Evolutionary conservation across 2,888 invertebrate species (phyloP).

Genomic region (Lasiommata megera): DNA sequence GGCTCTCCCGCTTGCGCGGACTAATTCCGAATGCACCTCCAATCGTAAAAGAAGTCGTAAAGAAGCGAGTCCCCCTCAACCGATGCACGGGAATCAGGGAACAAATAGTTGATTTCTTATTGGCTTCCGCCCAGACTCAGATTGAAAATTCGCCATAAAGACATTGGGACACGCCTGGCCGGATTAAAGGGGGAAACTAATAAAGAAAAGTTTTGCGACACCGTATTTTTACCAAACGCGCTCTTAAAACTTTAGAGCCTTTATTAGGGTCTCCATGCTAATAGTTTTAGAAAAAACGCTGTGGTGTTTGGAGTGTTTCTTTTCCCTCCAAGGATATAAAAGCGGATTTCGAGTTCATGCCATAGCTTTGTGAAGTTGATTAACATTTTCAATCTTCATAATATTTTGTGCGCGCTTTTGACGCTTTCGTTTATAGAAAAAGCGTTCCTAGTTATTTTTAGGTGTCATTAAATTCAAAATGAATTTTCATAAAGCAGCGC

Average conservation of each 20-base stretch:
- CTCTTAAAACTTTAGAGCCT: conserved; percentile 70
- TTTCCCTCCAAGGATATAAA: conserved; percentile 51
- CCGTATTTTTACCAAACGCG: conserved; percentile 77
- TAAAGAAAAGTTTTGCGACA: conserved; percentile 81
- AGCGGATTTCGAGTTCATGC: conserved; percentile 49
- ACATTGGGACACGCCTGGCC: conserved; percentile 78
- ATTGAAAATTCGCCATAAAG: conserved; percentile 81
- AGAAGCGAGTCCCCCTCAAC: conserved; percentile 74
- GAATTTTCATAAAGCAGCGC: conserved; percentile 6
- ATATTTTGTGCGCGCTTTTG: conserved; percentile 20
- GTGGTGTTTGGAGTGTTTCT: conserved; percentile 40
- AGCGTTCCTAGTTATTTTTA: conserved; percentile 27
- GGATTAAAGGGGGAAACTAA: conserved; percentile 80
- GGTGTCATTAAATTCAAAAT: conserved; percentile 22
- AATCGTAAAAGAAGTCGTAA: conserved; percentile 81
- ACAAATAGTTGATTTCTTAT: conserved; percentile 81
- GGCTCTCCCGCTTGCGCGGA: conserved; percentile 68
- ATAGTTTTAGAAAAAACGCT: conserved; percentile 60
- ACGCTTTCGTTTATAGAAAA: conserved; percentile 31
- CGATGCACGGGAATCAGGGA: conserved; percentile 76
- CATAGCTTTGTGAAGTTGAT: conserved; percentile 50
- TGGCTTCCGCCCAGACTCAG: conserved; percentile 78
- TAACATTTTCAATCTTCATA: conserved; percentile 53
- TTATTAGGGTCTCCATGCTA: conserved; percentile 69
- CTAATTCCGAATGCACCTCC: conserved; percentile 81